phyloP scores from a whole-genome alignment of 2,113 vertebrate genomes.

The Pontoporia blainvillei region DNA sequence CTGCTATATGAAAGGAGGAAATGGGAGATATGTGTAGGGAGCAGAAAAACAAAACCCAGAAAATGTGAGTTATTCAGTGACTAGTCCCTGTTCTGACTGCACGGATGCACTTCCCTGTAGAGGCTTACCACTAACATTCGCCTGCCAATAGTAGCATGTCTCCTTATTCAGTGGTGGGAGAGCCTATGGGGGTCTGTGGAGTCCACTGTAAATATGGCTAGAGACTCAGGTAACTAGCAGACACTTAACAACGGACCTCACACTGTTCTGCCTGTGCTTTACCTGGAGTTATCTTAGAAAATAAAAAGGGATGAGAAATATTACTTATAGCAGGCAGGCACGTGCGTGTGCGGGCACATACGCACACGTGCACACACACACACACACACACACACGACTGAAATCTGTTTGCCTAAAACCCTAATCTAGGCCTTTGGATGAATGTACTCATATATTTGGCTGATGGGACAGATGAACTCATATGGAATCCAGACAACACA shows the following conservation, averaged over 20 bases:
- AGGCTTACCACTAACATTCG: background rate
- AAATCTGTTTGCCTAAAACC: background rate
- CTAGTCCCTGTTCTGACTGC: background rate
- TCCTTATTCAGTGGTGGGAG: background rate
- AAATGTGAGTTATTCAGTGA: background rate
- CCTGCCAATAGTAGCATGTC: background rate
- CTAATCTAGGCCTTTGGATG: background rate
- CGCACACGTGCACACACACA: rapidly evolving
- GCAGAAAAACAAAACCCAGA: background rate
- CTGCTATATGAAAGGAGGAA: background rate
- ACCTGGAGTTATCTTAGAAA: background rate
- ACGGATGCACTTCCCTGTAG: background rate
- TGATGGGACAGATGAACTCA: background rate
- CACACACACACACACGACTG: background rate
- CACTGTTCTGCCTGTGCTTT: background rate
- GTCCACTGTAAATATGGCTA: background rate
- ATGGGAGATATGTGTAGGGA: background rate
- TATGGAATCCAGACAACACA: conserved; percentile 46
- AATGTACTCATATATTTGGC: background rate
- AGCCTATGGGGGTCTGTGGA: background rate
- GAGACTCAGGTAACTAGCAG: background rate
- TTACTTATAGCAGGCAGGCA: background rate
- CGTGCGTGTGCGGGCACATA: rapidly evolving
- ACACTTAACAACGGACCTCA: background rate
- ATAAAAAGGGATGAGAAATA: background rate